Evolutionary conservation across 2,888 invertebrate species (phyloP).

Genomic region (Drosophila neotestacea): DNA sequence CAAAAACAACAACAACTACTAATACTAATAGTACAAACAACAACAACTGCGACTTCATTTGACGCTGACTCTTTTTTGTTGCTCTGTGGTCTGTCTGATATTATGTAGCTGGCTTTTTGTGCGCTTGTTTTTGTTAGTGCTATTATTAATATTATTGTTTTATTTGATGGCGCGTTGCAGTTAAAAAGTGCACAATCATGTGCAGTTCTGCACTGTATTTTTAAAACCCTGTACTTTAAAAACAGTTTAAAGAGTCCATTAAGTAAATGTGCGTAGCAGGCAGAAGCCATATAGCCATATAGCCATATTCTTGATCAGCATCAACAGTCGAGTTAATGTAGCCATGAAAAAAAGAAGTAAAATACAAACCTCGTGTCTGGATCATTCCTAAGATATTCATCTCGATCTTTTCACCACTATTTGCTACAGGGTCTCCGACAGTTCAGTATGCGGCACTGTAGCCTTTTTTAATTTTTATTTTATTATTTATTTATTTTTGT

Average conservation of each 20-base stretch:
- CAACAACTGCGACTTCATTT: slow-evolving; percentile 50
- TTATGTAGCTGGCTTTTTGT: slow-evolving; percentile 53
- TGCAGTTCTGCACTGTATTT: slow-evolving; percentile 45
- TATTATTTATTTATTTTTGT: slow-evolving; percentile 8
- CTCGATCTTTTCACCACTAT: no score
- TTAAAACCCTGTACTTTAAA: neutral
- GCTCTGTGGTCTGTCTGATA: slow-evolving; percentile 36
- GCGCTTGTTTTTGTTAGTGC: slow-evolving; percentile 20
- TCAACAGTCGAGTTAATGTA: no score
- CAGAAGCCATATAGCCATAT: no score
- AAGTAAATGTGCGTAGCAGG: no score
- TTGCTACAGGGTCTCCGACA: no score
- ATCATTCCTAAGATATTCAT: no score
- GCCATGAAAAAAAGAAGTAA: no score
- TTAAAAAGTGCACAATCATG: slow-evolving; percentile 67
- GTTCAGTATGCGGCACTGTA: no score
- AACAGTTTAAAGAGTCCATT: no score
- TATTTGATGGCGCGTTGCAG: slow-evolving; percentile 53
- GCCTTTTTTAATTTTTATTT: no score
- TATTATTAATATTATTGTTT: slow-evolving; percentile 53
- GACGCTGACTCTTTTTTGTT: neutral
- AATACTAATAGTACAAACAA: neutral
- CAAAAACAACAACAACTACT: slow-evolving; percentile 29
- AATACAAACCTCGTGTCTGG: no score
- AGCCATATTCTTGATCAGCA: no score